Conservation (phyloP, 1,140 invertebrate species). For the Apocrypta bakeri region DNA sequence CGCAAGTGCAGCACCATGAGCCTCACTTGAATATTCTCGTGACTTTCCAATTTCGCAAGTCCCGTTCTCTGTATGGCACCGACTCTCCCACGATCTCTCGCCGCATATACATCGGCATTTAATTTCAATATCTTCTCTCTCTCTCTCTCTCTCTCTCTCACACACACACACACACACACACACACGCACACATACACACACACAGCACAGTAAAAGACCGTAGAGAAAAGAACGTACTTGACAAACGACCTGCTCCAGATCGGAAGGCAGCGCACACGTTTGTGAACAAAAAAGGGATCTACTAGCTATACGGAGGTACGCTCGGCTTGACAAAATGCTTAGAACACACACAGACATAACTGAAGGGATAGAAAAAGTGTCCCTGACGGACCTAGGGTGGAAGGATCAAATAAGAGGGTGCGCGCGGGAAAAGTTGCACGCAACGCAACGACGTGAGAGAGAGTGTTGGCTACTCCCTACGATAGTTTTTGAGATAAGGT, state of each 20-base stretch:
- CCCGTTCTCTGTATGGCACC: background rate
- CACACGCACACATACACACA: no score
- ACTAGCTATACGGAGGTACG: background rate
- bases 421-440: background rate
- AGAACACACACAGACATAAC: background rate
- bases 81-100: slow-evolving; percentile 13
- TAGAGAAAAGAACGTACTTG: slow-evolving; percentile 1
- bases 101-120: background rate
- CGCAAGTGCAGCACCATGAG: slow-evolving; percentile 8
- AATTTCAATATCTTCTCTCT: slow-evolving; percentile 5
- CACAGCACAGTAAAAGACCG: background rate
- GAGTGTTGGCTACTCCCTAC: background rate
- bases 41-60: slow-evolving; percentile 44
- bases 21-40: background rate
- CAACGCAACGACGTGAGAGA: background rate
- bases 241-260: slow-evolving; percentile 54
- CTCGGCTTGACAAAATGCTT: slow-evolving; percentile 10
- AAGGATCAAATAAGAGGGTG: slow-evolving; percentile 36
- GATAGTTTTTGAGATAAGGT: background rate
- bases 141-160: no score
- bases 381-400: slow-evolving; percentile 10
- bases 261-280: background rate
- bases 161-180: no score
- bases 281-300: background rate
- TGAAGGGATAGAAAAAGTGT: background rate